Base-by-base conservation (phyloP, 2,113 vertebrate species). In the Hucho hucho region DNA sequence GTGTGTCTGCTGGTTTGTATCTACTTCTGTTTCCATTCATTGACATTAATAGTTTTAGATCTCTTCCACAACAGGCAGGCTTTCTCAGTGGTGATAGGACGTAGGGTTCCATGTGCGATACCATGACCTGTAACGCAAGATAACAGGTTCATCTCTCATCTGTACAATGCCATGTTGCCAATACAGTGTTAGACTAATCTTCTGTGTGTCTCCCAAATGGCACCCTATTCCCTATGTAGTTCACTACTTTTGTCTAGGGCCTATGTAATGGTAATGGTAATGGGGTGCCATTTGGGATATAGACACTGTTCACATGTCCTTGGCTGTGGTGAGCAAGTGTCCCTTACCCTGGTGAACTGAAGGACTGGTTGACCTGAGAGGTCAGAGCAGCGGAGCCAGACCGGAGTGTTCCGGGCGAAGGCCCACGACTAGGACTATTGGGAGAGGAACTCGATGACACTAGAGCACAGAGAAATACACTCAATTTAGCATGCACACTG, bases 401-500 rank as follows among this genome's bases (percentile, higher is more conserved):
- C 2, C 89, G 87, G 69, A 94, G 71, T 22, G 81, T 6, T 82
- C 84, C 89, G 28, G 93, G 93, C 47, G 93, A 94, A 1, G 88
- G 89, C 72, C 93, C 92, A 6, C 92, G 89, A 49, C 89, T 92
- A 0, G 75, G 66, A 47, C 92, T 93, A 79, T 88, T 90, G 0
- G 93, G 93, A 61, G 93, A 94, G 6, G 93, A 94, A 79, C 89
- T 94, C 25, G 92, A 92, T 16, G 92, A 94, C 73, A 93, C 93
- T 94, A 82, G 4, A 83, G 78, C 4, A 78, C 4, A 76, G 16
- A 20, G 22, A 49, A 71, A 70, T 26, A 2, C 7, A 59, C 14
- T 58, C 67, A 69, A 20, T 26, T 72, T 64, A 53, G 64, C 13
- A 16, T 13, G 22, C 43, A 72, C 6, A 47, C 26, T 22, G 69